A percentile compares a stretch with the other conserved stretches of the same genome.
These are phyloP conservation scores for Teleogryllus occipitalis DNA, from an alignment of 1,140 invertebrate species.

Conservation along the genomic window DNA sequence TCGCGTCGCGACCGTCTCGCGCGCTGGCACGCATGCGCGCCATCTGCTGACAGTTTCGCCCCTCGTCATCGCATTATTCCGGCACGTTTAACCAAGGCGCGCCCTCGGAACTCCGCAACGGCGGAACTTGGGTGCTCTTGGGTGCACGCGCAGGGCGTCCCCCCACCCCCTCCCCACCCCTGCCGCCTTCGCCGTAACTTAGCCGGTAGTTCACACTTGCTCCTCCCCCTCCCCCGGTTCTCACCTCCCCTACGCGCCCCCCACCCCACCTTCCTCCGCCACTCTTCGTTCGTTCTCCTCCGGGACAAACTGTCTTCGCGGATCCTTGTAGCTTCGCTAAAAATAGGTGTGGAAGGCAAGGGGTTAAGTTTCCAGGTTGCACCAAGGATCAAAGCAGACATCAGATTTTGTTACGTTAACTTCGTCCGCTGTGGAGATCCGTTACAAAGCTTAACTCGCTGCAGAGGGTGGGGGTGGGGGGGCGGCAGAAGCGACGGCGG, in stretches of 20 bases:
- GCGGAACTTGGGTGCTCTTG: neutral
- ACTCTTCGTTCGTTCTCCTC: neutral
- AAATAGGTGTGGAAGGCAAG: neutral
- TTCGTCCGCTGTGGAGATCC: neutral
- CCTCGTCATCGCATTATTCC: conserved; percentile 3
- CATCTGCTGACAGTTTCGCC: conserved; percentile 3
- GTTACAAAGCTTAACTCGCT: conserved; percentile 4
- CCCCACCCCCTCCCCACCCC: too few species aligned
- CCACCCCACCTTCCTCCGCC: neutral
- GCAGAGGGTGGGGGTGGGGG: neutral
- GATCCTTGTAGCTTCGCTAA: neutral
- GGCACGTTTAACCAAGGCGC: neutral
- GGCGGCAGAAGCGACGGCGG: neutral
- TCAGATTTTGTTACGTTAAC: conserved; percentile 5
- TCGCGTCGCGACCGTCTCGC: neutral
- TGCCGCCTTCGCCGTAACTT: neutral
- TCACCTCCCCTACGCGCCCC: neutral
- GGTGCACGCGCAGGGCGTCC: neutral
- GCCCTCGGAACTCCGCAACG: neutral
- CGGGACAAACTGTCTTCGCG: conserved; percentile 2
- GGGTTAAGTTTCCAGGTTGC: conserved; percentile 3
- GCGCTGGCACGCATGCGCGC: neutral
- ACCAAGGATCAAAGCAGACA: conserved; percentile 3
- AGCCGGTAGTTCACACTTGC: conserved; percentile 3
- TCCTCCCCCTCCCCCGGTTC: neutral